A percentile compares a stretch with the other conserved stretches of the same genome.
Conservation (phyloP, 2,113 vertebrate species). For the Piprites chloris region DNA sequence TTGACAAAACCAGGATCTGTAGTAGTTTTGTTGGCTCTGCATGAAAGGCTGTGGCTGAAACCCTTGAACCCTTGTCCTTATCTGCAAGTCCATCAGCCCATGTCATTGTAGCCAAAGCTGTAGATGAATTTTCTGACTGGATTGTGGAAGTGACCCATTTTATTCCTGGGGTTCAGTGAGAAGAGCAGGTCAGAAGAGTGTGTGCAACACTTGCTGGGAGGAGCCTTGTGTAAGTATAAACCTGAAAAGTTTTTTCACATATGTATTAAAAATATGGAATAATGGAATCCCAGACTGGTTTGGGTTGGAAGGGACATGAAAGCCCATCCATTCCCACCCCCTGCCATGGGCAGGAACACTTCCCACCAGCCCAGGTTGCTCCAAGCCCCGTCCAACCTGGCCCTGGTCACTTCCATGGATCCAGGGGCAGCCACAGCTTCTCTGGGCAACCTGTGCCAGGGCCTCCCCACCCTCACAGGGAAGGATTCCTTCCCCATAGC, state of each 20-base stretch:
- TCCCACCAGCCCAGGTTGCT: fast-evolving
- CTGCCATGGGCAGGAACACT: background rate
- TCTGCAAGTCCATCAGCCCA: background rate
- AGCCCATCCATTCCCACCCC: background rate
- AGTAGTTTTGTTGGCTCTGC: background rate
- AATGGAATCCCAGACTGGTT: background rate
- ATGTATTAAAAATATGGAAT: background rate
- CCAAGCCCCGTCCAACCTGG: fast-evolving
- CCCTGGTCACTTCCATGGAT: background rate
- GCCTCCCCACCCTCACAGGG: fast-evolving
- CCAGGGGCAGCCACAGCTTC: background rate
- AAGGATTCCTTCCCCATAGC: background rate
- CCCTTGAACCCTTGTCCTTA: background rate
- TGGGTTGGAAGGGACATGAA: background rate
- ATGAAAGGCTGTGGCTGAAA: background rate
- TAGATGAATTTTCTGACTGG: background rate
- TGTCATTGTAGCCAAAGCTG: background rate
- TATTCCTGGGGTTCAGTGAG: background rate
- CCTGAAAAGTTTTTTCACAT: background rate
- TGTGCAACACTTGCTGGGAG: background rate
- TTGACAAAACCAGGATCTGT: background rate
- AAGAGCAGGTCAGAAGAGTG: background rate
- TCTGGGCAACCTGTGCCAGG: background rate
- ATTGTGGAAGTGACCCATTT: background rate
- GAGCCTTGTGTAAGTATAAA: background rate